A percentile compares a stretch with the other conserved stretches of the same genome.
phyloP scores from a whole-genome alignment of 2,797 vertebrate species.

The Gorsachius magnificus region DNA sequence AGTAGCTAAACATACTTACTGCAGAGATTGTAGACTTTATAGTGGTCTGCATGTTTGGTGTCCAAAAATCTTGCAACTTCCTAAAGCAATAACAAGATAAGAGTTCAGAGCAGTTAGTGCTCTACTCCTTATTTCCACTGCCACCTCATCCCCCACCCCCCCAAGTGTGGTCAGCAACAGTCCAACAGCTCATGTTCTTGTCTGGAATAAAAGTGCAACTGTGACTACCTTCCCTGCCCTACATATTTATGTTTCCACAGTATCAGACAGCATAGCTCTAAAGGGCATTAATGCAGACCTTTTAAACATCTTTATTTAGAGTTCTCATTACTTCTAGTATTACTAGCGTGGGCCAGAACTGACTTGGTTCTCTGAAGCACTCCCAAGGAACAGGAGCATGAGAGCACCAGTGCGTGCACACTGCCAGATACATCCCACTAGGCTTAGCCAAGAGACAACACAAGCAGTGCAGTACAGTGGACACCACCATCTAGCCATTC shows the following conservation, averaged over 20 bases:
- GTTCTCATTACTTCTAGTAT: background rate
- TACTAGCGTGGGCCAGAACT: background rate
- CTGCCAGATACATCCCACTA: background rate
- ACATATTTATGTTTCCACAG: background rate
- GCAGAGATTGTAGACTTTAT: slow-evolving; percentile 98
- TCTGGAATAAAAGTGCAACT: background rate
- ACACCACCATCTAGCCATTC: background rate
- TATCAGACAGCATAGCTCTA: background rate
- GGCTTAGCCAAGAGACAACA: background rate
- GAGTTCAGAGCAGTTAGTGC: background rate
- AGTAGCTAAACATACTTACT: slow-evolving; percentile 81
- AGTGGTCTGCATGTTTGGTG: slow-evolving; percentile 89
- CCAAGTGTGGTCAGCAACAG: background rate
- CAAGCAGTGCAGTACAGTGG: background rate
- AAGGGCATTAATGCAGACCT: background rate
- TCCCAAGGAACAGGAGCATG: background rate
- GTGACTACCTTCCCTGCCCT: background rate
- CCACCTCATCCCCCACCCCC: background rate
- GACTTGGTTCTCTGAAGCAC: background rate
- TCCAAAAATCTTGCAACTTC: slow-evolving; percentile 93
- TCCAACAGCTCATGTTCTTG: background rate
- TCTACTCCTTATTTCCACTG: background rate
- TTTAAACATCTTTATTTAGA: background rate
- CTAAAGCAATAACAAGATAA: slow-evolving; percentile 70
- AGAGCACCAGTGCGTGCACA: background rate